Conservation (phyloP, 1,140 invertebrate species). For the Drosophila suzukii region DNA sequence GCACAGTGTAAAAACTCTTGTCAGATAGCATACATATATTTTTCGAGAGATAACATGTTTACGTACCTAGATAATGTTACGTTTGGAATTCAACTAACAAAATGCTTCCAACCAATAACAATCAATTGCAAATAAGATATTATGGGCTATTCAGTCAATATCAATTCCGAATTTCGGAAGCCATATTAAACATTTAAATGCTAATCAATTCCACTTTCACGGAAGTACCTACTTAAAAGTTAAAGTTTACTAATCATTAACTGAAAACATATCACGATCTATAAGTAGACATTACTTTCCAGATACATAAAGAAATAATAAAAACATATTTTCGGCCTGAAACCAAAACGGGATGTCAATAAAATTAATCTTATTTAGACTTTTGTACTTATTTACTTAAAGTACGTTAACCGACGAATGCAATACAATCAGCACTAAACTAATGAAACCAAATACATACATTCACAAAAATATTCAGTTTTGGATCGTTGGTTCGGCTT, state of each 20-base stretch:
- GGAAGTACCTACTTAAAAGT: constrained; percentile 15
- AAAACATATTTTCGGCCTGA: not conserved
- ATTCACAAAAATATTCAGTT: not conserved
- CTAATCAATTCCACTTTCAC: constrained; percentile 1
- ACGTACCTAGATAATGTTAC: constrained; percentile 3
- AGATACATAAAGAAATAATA: not conserved
- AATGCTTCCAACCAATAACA: constrained; percentile 61
- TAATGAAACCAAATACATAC: not conserved
- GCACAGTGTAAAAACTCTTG: not conserved
- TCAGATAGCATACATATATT: constrained; percentile 11
- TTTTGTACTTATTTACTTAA: not conserved
- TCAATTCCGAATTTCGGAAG: not conserved
- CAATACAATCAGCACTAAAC: constrained; percentile 8
- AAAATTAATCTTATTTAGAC: not conserved
- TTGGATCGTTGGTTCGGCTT: not conserved
- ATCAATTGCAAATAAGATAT: constrained; percentile 45
- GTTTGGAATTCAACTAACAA: constrained; percentile 27
- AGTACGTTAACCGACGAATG: not conserved
- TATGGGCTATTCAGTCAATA: not conserved
- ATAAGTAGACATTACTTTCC: constrained; percentile 7
- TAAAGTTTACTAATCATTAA: constrained; percentile 11
- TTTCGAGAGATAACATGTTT: constrained; percentile 6
- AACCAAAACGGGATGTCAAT: not conserved
- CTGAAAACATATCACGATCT: constrained; percentile 19
- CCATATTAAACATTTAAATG: constrained; percentile 1